Evolutionary conservation across 2,797 vertebrate species (phyloP).

Genomic region (Pelochelys cantorii): DNA sequence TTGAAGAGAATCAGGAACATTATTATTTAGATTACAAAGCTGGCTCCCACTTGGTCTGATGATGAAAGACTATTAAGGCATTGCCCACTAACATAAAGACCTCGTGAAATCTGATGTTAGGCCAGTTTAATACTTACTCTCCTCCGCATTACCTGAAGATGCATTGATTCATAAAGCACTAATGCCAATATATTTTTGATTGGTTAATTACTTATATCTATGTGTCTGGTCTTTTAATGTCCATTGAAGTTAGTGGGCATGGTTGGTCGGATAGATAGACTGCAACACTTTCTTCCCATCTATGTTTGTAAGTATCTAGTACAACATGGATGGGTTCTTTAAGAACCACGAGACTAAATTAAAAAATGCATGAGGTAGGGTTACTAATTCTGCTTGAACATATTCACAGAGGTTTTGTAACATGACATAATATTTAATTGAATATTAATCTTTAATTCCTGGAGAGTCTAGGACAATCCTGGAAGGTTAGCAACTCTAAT

Average conservation of each 20-base stretch:
- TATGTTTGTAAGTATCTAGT: too few relatives aligned
- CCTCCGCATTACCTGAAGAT: not conserved
- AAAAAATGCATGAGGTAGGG: not conserved
- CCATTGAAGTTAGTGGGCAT: not conserved
- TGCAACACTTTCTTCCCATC: not conserved
- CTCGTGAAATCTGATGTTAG: not conserved
- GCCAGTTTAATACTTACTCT: not conserved
- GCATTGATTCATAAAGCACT: not conserved
- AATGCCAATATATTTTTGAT: not conserved
- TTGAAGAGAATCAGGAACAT: not conserved
- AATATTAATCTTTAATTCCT: too few relatives aligned
- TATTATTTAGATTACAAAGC: not conserved
- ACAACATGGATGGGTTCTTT: not conserved
- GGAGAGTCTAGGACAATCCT: too few relatives aligned
- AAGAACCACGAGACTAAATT: slow-evolving; percentile 1
- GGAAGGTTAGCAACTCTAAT: too few relatives aligned
- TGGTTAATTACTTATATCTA: not conserved
- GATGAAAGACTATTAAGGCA: not conserved
- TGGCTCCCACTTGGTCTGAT: not conserved
- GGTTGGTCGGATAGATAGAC: too few relatives aligned
- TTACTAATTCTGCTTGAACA: too few relatives aligned
- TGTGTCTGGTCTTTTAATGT: not conserved
- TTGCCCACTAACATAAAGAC: not conserved
- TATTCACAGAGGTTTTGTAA: too few relatives aligned
- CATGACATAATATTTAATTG: too few relatives aligned